A percentile compares a stretch with the other conserved stretches of the same genome.
These are phyloP conservation scores for Buceros bicornis DNA, from an alignment of 2,797 vertebrate genomes.

Conservation along the genomic window DNA sequence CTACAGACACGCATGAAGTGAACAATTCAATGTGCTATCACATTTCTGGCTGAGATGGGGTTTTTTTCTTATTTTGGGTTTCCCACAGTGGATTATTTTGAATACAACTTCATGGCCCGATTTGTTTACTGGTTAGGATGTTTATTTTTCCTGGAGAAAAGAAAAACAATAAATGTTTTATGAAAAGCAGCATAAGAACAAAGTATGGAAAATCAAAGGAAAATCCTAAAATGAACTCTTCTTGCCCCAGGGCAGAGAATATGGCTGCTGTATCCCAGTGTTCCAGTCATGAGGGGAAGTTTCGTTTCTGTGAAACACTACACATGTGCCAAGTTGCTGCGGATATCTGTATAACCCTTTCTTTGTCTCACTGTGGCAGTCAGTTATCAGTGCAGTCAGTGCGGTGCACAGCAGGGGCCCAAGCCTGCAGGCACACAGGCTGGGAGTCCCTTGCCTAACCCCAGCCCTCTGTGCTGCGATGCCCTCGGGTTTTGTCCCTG, in stretches of 20 bases:
- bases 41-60: not conserved
- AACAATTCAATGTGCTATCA: not conserved
- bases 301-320: not conserved
- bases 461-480: not conserved
- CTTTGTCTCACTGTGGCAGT: not conserved
- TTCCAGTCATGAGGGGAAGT: not conserved
- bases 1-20: not conserved
- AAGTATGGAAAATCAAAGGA: conserved; percentile 45
- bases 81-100: not conserved
- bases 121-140: conserved; percentile 39
- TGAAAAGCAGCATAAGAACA: conserved; percentile 40
- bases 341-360: not conserved
- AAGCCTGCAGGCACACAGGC: not conserved
- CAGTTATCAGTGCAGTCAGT: not conserved
- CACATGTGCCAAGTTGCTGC: not conserved
- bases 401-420: not conserved
- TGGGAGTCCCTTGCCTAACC: not conserved
- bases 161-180: conserved; percentile 28
- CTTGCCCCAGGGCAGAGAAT: not conserved
- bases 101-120: not conserved
- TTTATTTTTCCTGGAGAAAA: conserved; percentile 48
- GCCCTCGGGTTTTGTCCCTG: not conserved
- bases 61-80: not conserved
- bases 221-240: conserved; percentile 46
- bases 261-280: not conserved